Conservation (phyloP, 2,797 vertebrate genomes). For the Stomatorhinus walkeri region DNA sequence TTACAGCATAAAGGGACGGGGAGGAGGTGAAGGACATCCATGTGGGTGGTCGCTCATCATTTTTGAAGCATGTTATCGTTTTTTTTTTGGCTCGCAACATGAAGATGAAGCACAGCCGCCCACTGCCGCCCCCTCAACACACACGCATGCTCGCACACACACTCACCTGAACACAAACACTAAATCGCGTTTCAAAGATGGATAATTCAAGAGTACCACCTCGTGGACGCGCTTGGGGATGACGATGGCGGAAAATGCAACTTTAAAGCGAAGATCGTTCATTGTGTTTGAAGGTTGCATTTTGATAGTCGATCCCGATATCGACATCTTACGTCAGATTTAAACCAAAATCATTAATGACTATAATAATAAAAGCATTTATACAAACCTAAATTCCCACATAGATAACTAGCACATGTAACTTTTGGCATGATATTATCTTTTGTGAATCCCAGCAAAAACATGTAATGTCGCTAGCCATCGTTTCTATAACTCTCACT, state of each 20-base stretch:
- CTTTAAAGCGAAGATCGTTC: neutral
- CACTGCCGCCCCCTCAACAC: slow-evolving; percentile 10
- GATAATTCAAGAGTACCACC: slow-evolving; percentile 27
- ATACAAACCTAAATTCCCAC: neutral
- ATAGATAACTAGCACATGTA: neutral
- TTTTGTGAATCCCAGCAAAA: neutral
- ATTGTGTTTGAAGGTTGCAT: neutral
- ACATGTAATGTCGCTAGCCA: neutral
- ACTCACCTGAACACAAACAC: neutral
- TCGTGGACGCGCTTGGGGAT: slow-evolving; percentile 17
- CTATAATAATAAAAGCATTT: neutral
- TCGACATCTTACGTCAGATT: neutral
- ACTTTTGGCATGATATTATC: neutral
- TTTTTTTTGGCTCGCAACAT: neutral
- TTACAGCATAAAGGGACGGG: neutral
- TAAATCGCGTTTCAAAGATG: neutral
- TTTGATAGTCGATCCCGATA: neutral
- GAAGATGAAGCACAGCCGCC: neutral
- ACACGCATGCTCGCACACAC: neutral
- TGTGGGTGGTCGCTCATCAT: neutral
- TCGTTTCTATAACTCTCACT: neutral
- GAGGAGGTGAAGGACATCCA: neutral
- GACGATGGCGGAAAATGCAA: neutral
- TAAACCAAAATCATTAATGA: neutral
- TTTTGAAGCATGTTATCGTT: neutral